A percentile compares a stretch with the other conserved stretches of the same genome.
Conservation (phyloP, 2,113 vertebrate species). For the Aythya baeri region DNA sequence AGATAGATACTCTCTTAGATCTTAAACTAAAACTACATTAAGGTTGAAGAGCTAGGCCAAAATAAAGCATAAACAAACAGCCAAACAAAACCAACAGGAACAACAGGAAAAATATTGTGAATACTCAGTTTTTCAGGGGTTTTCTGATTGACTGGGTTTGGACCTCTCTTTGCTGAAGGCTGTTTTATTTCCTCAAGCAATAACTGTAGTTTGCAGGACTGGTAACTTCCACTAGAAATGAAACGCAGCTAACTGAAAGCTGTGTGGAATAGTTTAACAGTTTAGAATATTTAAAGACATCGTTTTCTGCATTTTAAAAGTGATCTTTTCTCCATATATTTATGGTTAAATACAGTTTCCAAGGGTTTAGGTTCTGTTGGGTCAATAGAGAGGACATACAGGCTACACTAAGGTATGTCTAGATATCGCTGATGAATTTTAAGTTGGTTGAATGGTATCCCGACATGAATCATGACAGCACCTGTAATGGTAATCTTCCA, state of each 20-base stretch:
- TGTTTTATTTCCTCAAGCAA: background rate
- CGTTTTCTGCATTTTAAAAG: background rate
- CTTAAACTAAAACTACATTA: background rate
- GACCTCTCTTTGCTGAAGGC: background rate
- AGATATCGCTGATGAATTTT: background rate
- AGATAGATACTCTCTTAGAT: background rate
- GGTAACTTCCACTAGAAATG: accelerated
- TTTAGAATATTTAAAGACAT: background rate
- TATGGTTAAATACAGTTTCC: background rate
- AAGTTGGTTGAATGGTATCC: background rate
- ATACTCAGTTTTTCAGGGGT: background rate
- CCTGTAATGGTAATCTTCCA: background rate
- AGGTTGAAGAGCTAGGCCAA: background rate
- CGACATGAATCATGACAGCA: background rate
- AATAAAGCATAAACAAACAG: background rate
- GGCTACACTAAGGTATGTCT: background rate
- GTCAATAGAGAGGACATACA: background rate
- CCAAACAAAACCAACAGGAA: background rate
- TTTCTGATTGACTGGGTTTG: background rate
- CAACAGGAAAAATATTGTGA: background rate
- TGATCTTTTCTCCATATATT: background rate
- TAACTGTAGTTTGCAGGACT: background rate
- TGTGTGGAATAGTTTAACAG: background rate
- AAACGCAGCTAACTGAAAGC: background rate
- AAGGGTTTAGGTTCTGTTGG: background rate